These are phyloP conservation scores for Girardia tigrina DNA, from an alignment of 2,888 invertebrate genomes.

Conservation along the genomic window DNA sequence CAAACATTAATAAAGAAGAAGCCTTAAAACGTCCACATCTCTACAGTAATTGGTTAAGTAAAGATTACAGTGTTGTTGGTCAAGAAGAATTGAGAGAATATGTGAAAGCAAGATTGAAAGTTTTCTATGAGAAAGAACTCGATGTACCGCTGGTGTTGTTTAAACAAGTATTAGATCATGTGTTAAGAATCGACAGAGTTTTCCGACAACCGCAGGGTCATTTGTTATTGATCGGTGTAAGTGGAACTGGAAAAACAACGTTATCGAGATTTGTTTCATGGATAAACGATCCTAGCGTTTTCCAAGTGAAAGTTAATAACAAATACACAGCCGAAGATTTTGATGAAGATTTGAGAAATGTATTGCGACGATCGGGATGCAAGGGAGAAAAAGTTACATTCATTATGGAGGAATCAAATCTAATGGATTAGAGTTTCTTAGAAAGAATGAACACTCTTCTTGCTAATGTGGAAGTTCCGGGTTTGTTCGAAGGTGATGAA, in stretches of 20 bases:
- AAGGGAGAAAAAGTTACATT: slow-evolving; percentile 84
- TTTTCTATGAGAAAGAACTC: slow-evolving; percentile 96
- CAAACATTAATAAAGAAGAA: slow-evolving; percentile 67
- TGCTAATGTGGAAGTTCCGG: slow-evolving; percentile 81
- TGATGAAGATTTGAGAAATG: slow-evolving; percentile 79
- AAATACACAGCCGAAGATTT: slow-evolving; percentile 97
- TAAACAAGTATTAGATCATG: slow-evolving; percentile 96
- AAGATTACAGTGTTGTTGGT: slow-evolving; percentile 89
- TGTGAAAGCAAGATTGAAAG: slow-evolving; percentile 84
- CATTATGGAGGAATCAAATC: slow-evolving; percentile 96
- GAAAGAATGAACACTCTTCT: slow-evolving; percentile 96
- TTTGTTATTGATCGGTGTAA: slow-evolving; percentile 86
- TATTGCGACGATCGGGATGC: slow-evolving; percentile 54
- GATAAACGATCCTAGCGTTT: slow-evolving; percentile 97
- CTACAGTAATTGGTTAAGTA: slow-evolving; percentile 96
- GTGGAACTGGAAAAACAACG: slow-evolving; percentile 96
- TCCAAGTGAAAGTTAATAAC: slow-evolving; percentile 88
- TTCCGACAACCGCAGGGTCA: slow-evolving; percentile 98
- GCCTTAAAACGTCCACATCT: slow-evolving; percentile 82
- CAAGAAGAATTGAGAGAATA: slow-evolving; percentile 86
- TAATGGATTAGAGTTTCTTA: slow-evolving; percentile 89
- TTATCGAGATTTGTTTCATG: slow-evolving; percentile 96
- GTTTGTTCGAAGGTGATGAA: slow-evolving; percentile 66
- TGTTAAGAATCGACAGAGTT: slow-evolving; percentile 90
- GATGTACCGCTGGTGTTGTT: slow-evolving; percentile 94